Base-by-base conservation (phyloP, 2,888 invertebrate genomes). In the Dinocampus coccinellae region DNA sequence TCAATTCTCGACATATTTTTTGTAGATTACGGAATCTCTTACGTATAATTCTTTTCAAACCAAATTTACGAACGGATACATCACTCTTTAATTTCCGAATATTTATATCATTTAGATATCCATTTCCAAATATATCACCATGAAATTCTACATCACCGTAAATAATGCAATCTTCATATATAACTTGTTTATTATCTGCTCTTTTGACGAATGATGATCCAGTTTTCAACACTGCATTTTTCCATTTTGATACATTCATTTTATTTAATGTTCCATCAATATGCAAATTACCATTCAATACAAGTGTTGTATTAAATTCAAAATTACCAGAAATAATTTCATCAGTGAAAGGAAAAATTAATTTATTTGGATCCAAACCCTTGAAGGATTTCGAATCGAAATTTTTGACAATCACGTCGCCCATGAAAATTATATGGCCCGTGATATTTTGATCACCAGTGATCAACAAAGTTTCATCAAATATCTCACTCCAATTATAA, bases 131-230 rank as follows among this genome's bases (percentile, higher is more conserved):
- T 0, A 88, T 81, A 66, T 85, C 75, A 22, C 85, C 81, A n/a
- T 82, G 74, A 47, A 90, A 88, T 36, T 82, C 78, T 16, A 90
- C 77, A 69, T 88, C 85, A 4, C 85, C 84, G 29, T 81, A 72
- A 0, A 89, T 76, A 1, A 81, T 87, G 91, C 91, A 91, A 34
- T 88, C 86, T 4, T 89, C 89, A 10, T 82, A 83, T 6, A 91
- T 84, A 3, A 81, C 79, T 79, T 91, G 90, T 9, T 81, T 76
- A 0, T 0, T 1, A n/a, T 47, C 16, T 29, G 7, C 29, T 29
- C 4, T 16, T 16, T 47, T 47, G 16, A 0, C 16, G 3, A 81
- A 39, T 2, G 68, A 57, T 52, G 65, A 69, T 11, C 39, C 72
- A 11, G 53, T 78, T 2, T 58, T 77, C 6, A 85, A 73, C 1